A percentile compares a stretch with the other conserved stretches of the same genome.
These are phyloP conservation scores for Lucifuga dentata DNA, from an alignment of 2,113 vertebrate species.

Conservation along the genomic window DNA sequence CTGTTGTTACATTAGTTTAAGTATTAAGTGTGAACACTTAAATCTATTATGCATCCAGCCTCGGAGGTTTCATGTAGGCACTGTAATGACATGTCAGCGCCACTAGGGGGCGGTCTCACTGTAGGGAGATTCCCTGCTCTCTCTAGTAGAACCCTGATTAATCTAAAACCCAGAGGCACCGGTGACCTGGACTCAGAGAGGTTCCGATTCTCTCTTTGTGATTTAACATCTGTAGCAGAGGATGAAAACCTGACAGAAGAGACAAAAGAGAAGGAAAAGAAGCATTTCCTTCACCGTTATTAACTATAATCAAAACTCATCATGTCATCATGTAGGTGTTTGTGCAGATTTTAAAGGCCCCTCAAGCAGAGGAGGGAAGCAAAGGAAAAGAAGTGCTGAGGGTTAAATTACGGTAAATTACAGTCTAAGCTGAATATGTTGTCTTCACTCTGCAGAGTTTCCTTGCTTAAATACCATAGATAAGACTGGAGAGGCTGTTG, in stretches of 20 bases:
- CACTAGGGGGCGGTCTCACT: slow-evolving; percentile 54
- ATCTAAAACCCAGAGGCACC: slow-evolving; percentile 7
- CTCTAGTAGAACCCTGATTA: neutral
- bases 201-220: too few species aligned
- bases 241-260: neutral
- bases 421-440: neutral
- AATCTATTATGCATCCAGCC: neutral
- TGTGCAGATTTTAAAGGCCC: slow-evolving; percentile 1
- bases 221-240: too few species aligned
- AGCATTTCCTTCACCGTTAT: neutral
- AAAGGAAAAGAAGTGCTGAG: neutral
- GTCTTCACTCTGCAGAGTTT: neutral
- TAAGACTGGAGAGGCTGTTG: slow-evolving; percentile 15
- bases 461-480: neutral
- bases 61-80: neutral
- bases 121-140: neutral
- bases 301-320: neutral
- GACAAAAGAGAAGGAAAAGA: neutral
- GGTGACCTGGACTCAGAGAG: neutral
- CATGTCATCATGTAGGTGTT: neutral
- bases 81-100: slow-evolving; percentile 22
- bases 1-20: too few species aligned
- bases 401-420: slow-evolving; percentile 13
- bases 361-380: neutral
- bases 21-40: too few species aligned